Conservation (phyloP, 2,888 invertebrate genomes). For the Idaea biselata region DNA sequence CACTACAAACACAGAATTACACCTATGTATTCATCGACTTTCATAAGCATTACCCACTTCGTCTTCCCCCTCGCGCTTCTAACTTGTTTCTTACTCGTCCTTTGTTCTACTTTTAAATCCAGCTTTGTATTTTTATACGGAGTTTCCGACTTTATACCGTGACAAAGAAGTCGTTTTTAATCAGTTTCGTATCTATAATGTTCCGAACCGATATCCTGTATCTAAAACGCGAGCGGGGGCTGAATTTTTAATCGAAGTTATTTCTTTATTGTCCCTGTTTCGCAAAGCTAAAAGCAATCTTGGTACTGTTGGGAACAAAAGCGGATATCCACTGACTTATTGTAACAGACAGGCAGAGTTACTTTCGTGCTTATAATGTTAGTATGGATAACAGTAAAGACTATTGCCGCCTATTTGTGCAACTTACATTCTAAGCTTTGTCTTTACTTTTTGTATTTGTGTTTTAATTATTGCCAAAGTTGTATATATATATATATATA, state of each 20-base stretch:
- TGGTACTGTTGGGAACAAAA: conserved; percentile 28
- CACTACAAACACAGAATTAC: conserved; percentile 17
- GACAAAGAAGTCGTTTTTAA: conserved; percentile 23
- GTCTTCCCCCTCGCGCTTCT: conserved; percentile 20
- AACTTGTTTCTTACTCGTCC: conserved; percentile 21
- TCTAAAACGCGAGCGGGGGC: conserved; percentile 10
- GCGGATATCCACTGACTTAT: too few species aligned
- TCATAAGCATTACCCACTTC: conserved; percentile 15
- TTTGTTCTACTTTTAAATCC: conserved; percentile 28
- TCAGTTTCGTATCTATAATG: conserved; percentile 19
- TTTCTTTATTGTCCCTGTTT: conserved; percentile 31
- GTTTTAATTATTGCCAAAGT: too few species aligned
- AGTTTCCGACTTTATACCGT: conserved; percentile 12
- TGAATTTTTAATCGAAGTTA: conserved; percentile 34
- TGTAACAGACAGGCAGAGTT: too few species aligned
- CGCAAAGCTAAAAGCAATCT: conserved; percentile 46
- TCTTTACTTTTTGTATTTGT: too few species aligned
- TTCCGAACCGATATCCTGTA: conserved; percentile 25
- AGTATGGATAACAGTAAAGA: too few species aligned
- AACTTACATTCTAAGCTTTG: too few species aligned
- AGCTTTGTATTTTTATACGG: conserved; percentile 19
- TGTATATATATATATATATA: too few species aligned
- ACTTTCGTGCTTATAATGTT: too few species aligned
- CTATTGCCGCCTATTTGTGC: too few species aligned
- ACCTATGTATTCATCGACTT: conserved; percentile 17